Evolutionary conservation across 2,797 vertebrate genomes (phyloP).

Genomic region (Nyctalus aviator): DNA sequence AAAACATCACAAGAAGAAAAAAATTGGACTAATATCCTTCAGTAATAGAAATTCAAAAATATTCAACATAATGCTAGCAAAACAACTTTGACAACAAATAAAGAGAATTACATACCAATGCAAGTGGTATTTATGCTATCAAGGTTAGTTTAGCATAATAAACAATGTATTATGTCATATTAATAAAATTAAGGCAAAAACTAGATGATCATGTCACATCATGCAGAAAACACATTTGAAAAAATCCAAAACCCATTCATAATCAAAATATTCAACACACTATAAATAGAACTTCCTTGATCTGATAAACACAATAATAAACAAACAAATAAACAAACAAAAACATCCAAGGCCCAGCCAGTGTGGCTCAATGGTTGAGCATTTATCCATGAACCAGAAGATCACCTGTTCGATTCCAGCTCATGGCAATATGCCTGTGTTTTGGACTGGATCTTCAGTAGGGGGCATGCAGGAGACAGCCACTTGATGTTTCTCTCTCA

Average conservation of each 20-base stretch:
- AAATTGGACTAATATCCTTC: neutral
- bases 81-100: neutral
- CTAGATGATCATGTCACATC: neutral
- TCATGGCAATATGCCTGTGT: too few relatives aligned
- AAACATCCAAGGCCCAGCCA: too few relatives aligned
- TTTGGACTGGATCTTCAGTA: too few relatives aligned
- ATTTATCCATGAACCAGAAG: too few relatives aligned
- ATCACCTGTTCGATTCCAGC: too few relatives aligned
- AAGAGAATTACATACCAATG: neutral
- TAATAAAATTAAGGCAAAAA: neutral
- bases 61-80: slow-evolving; percentile 2
- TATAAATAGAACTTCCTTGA: neutral
- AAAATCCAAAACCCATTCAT: neutral
- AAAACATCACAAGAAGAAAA: neutral
- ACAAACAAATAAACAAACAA: too few relatives aligned
- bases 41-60: neutral
- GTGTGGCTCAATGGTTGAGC: too few relatives aligned
- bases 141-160: neutral
- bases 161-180: neutral
- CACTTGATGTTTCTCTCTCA: too few relatives aligned
- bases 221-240: neutral
- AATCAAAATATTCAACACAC: neutral
- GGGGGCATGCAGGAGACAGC: too few relatives aligned
- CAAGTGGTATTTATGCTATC: neutral
- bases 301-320: neutral